Percentiles rank a stretch among this genome's conserved stretches.
phyloP scores from a whole-genome alignment of 2,113 vertebrate genomes.

The Caloenas nicobarica region DNA sequence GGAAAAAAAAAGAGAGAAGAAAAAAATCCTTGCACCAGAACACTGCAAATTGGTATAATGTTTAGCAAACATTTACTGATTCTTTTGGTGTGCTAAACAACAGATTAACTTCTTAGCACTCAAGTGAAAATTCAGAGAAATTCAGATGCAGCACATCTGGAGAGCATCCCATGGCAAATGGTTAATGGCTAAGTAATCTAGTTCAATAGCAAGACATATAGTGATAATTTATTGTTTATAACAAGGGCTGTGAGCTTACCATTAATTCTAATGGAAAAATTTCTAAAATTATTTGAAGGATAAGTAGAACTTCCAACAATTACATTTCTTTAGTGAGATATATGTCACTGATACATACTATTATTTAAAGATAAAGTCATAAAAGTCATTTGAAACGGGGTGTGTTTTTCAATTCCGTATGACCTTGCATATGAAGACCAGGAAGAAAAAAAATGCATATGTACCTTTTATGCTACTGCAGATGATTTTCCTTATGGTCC shows the following conservation, averaged over 20 bases:
- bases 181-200: constrained; percentile 78
- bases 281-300: constrained; percentile 28
- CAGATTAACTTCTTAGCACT: constrained; percentile 66
- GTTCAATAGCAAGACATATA: constrained; percentile 73
- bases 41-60: constrained; percentile 54
- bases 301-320: constrained; percentile 5
- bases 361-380: background rate
- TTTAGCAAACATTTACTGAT: constrained; percentile 74
- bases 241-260: constrained; percentile 47
- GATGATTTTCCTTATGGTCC: constrained; percentile 25
- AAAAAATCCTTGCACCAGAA: constrained; percentile 39
- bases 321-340: background rate
- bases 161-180: constrained; percentile 78
- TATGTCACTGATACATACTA: background rate
- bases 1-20: background rate
- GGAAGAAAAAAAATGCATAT: background rate
- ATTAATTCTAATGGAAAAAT: constrained; percentile 63
- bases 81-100: constrained; percentile 77
- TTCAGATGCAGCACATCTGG: constrained; percentile 82
- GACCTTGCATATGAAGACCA: background rate
- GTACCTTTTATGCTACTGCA: constrained; percentile 1
- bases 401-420: background rate
- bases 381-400: background rate
- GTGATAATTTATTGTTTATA: constrained; percentile 76
- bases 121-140: constrained; percentile 70